Conservation (phyloP, 92 coral and sea anemone species). For the Epizoanthus fatuus region DNA sequence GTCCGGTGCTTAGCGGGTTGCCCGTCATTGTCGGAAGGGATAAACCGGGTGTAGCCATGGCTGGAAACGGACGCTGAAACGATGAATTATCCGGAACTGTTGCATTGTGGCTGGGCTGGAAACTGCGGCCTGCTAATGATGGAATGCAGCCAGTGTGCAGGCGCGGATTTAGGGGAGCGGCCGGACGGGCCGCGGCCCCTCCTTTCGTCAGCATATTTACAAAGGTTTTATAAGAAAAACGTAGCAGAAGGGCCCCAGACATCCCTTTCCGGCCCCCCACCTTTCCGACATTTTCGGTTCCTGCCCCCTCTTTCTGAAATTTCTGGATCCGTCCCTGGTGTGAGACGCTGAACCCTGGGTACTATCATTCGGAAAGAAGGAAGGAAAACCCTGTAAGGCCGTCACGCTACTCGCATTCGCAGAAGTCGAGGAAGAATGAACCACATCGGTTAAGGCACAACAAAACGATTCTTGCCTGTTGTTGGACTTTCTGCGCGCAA, state of each 20-base stretch:
- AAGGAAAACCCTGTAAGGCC: background rate
- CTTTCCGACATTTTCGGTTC: too few relatives aligned
- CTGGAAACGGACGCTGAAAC: background rate
- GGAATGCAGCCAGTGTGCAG: constrained; percentile 4
- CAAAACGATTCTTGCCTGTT: constrained; percentile 39
- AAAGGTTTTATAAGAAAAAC: too few relatives aligned
- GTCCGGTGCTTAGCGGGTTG: background rate
- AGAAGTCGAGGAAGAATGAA: too few relatives aligned
- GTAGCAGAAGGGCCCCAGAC: too few relatives aligned
- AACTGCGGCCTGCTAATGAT: background rate
- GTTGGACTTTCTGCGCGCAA: constrained; percentile 20
- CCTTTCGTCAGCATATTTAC: too few relatives aligned
- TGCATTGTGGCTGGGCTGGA: constrained; percentile 16
- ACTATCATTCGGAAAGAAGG: background rate
- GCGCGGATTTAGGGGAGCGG: too few relatives aligned
- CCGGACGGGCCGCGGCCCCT: too few relatives aligned
- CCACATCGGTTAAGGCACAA: background rate
- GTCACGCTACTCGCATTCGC: too few relatives aligned
- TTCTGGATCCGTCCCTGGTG: too few relatives aligned
- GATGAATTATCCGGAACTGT: background rate
- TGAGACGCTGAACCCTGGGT: background rate
- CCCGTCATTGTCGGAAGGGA: too few relatives aligned
- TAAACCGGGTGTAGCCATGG: background rate
- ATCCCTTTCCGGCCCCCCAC: too few relatives aligned
- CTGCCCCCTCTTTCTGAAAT: too few relatives aligned